Conservation (phyloP, 2,888 invertebrate species). For the Aproaerema taeniolella region DNA sequence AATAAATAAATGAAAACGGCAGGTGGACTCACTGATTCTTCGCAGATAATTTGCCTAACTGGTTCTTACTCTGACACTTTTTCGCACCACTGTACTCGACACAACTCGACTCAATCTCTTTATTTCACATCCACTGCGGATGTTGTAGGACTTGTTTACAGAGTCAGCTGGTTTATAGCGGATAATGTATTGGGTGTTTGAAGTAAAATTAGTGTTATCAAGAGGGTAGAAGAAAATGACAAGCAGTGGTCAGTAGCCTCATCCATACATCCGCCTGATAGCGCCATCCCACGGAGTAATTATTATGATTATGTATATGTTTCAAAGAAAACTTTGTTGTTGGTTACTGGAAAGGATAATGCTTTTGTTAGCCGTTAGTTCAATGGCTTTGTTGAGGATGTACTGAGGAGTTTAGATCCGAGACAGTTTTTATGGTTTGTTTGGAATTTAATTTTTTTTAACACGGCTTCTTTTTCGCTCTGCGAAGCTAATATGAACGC, state of each 20-base stretch:
- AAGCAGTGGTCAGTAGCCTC: conserved; percentile 46
- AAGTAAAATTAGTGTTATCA: too few relatives aligned
- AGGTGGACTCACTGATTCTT: conserved; percentile 67
- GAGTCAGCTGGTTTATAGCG: not conserved
- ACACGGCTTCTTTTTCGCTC: not conserved
- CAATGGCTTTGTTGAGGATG: not conserved
- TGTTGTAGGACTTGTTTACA: not conserved
- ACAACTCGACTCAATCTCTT: conserved; percentile 16
- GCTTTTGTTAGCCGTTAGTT: conserved; percentile 4
- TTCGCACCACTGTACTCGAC: conserved; percentile 24
- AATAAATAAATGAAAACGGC: conserved; percentile 51
- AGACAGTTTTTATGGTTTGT: not conserved
- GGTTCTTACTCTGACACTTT: conserved; percentile 58
- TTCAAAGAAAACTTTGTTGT: conserved; percentile 46
- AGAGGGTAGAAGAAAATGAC: conserved; percentile 29
- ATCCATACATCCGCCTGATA: conserved; percentile 50
- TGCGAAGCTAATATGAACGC: too few relatives aligned
- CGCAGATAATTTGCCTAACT: conserved; percentile 70
- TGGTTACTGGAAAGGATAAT: conserved; percentile 23
- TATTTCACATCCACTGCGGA: conserved; percentile 24
- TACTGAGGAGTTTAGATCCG: too few relatives aligned
- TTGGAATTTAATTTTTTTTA: not conserved
- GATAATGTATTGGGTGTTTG: too few relatives aligned
- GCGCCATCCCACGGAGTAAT: conserved; percentile 56
- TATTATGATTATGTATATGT: conserved; percentile 60